Base-by-base conservation (phyloP, 2,888 invertebrate species). In the Thumatha senex region DNA sequence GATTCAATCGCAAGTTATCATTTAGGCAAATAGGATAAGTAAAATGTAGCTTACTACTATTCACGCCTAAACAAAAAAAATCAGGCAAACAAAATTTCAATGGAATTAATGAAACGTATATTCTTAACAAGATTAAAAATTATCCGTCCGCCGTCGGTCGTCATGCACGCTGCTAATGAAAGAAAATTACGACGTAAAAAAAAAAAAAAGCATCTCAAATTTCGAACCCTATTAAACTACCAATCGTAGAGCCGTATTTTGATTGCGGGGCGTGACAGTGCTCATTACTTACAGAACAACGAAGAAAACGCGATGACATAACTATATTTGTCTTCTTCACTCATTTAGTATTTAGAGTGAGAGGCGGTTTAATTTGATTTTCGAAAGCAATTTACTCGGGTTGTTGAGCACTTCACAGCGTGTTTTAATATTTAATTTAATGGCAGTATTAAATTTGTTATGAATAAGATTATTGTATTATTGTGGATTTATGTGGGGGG, bases 341-440 rank as follows among this genome's bases (percentile, higher is more conserved):
- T 44, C 66, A 30, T 70, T 61, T 31, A 0, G 1, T 2, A 0
- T 38, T 29, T 9, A 24, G 66, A 82, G 35, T 40, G 65, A 74
- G 67, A 79, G 67, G 11, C 34, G 54, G 33, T 44, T 56, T 61
- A 54, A 65, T 67, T 75, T 69, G 75, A 74, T 75, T 78, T 65
- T 54, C 61, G 63, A 69, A 71, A 67, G 67, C 76, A 77, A 81
- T 80, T 81, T 80, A 69, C 72, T 65, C 65, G 73, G 78, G 69
- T 72, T 74, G 76, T 75, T 63, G 64, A 63, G 63, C 66, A 64
- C 69, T 82, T 76, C 79, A 84, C 84, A 84, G 81, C 74, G 73
- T 83, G 86, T 87, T 87, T 84, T 87, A 88, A 67, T 74, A 74
- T 90, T 91, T 89, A 87, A 89, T 86, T 84, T 88, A 80, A 86